Evolutionary conservation across 1,140 invertebrate species (phyloP), one percentile per base, ranked within the genome.

Genomic region (Meteorus sp.): DNA sequence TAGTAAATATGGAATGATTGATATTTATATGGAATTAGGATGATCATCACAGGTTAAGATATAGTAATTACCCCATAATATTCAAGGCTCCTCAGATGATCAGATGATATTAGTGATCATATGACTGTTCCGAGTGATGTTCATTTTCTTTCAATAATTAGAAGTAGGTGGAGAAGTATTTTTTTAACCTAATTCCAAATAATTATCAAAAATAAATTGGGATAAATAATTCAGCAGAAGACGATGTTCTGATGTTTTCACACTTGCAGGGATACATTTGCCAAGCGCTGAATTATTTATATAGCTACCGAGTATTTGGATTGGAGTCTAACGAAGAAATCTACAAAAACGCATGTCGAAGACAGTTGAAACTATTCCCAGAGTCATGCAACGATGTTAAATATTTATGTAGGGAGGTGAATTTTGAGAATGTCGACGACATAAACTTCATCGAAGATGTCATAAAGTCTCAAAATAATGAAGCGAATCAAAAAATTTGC

Each of bases 191-290:
- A n/a, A n/a, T n/a, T 44, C 41, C 9, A 4, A 44, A 17, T 44
- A 43, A 19, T 17, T 43, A 6, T 43, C 15, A 43, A 13, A 8
- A 43, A n/a, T 51, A 6, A 45, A 59, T 37, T 52, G 29, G 43
- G 31, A 56, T 35, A n/a, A 13, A 1, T 39, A 7, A 22, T 9
- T 15, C 1, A 31, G 3, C 7, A 13, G 13, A 4, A 15, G 6
- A 48, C 22, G 20, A 9, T 17, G 31, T 31, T 50, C 11, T n/a
- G n/a, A n/a, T n/a, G n/a, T n/a, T 47, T 25, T 47, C 22, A 41
- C 13, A 20, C 41, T 74, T 78, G 60, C 66, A 87, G 81, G 91
- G 92, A n/a, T 92, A 94, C 69, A 73, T 94, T 17, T 87, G 88
- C 60, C 84, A 91, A 70, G 64, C 88, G 11, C 64, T 93, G 29